phyloP scores from a whole-genome alignment of 1,140 invertebrate species.

The Aethina tumida region DNA sequence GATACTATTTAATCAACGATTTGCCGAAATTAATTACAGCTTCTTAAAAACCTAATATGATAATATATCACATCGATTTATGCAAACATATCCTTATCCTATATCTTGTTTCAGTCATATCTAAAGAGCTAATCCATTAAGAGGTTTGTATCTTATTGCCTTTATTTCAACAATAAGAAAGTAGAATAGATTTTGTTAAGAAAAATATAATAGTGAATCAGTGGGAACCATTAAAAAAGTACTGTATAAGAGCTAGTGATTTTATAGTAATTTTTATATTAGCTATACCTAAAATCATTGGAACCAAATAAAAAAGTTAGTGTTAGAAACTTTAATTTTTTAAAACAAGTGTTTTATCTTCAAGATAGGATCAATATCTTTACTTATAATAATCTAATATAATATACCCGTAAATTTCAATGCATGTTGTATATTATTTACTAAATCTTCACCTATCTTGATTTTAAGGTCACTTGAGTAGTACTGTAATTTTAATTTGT shows the following conservation, averaged over 20 bases:
- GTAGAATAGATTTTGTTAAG: background rate
- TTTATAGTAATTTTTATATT: conserved; percentile 26
- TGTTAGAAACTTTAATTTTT: background rate
- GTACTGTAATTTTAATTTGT: too few species aligned
- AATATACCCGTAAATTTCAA: background rate
- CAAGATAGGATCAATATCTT: conserved; percentile 6
- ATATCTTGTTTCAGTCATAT: too few species aligned
- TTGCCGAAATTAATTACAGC: too few species aligned
- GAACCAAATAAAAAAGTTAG: conserved; percentile 20
- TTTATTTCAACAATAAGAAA: conserved; percentile 1
- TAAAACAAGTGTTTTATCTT: too few species aligned
- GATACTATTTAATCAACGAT: too few species aligned
- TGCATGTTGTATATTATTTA: background rate
- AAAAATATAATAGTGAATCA: conserved; percentile 1
- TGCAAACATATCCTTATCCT: too few species aligned
- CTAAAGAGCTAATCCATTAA: too few species aligned
- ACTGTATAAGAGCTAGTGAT: conserved; percentile 23
- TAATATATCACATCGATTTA: too few species aligned
- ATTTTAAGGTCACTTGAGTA: too few species aligned
- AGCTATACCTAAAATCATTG: conserved; percentile 14
- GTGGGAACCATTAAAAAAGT: conserved; percentile 17
- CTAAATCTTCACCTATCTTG: background rate
- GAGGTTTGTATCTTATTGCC: too few species aligned
- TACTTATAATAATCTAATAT: background rate
- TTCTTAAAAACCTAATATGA: too few species aligned